phyloP scores from a whole-genome alignment of 1,140 invertebrate genomes.

The Drosophila prosaltans region DNA sequence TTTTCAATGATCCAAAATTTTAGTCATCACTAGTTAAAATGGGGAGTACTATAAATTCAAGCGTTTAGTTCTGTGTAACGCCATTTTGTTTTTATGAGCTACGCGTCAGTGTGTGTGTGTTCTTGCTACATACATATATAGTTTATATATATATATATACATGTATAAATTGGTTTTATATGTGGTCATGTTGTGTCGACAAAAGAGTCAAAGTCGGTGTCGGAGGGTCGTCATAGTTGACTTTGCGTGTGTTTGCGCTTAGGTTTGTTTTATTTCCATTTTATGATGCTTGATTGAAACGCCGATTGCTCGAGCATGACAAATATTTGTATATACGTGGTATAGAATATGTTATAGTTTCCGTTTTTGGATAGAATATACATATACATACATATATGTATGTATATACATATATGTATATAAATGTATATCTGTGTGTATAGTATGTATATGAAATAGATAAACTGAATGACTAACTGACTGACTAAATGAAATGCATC shows the following conservation, averaged over 20 bases:
- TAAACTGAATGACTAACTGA: slow-evolving; percentile 32
- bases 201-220: neutral
- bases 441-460: neutral
- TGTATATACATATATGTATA: neutral
- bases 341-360: slow-evolving; percentile 28
- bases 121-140: neutral
- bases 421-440: neutral
- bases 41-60: slow-evolving; percentile 15
- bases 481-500: slow-evolving; percentile 25
- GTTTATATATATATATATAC: neutral
- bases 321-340: slow-evolving; percentile 58
- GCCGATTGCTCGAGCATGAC: slow-evolving; percentile 46
- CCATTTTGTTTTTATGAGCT: slow-evolving; percentile 71
- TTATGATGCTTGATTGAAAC: slow-evolving; percentile 47
- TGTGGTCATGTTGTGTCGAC: slow-evolving; percentile 31
- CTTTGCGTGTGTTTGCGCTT: slow-evolving; percentile 51
- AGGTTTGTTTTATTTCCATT: slow-evolving; percentile 27
- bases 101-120: slow-evolving; percentile 23
- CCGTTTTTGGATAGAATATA: slow-evolving; percentile 6
- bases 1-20: neutral
- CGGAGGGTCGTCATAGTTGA: slow-evolving; percentile 18
- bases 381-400: slow-evolving; percentile 2
- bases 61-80: slow-evolving; percentile 65
- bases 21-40: slow-evolving; percentile 17
- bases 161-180: slow-evolving; percentile 19